Conservation (phyloP, 2,113 vertebrate species). For the Oxyruncus cristatus region DNA sequence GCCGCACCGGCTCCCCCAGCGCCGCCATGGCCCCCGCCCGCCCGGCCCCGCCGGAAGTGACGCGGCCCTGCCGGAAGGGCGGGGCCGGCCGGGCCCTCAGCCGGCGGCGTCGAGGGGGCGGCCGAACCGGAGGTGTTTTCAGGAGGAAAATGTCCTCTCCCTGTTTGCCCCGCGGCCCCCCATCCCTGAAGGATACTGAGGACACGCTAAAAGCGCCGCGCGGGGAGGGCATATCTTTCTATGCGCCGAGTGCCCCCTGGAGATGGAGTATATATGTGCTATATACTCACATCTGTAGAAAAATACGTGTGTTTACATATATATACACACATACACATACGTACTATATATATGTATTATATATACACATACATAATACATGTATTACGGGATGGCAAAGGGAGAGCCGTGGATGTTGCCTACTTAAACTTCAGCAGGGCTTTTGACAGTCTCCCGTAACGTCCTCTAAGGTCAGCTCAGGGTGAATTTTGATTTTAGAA, state of each 20-base stretch:
- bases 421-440: too few relatives aligned
- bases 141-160: background rate
- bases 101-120: too few relatives aligned
- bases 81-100: too few relatives aligned
- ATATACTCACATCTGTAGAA: too few relatives aligned
- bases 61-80: background rate
- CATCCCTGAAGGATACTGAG: too few relatives aligned
- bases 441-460: background rate
- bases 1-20: constrained; percentile 86
- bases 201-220: rapidly evolving
- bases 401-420: too few relatives aligned
- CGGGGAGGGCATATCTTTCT: rapidly evolving
- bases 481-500: background rate
- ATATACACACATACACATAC: too few relatives aligned
- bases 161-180: rapidly evolving
- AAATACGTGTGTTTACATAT: too few relatives aligned
- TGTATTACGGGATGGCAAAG: too few relatives aligned
- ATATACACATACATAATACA: too few relatives aligned
- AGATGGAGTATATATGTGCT: background rate
- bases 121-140: too few relatives aligned
- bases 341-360: too few relatives aligned
- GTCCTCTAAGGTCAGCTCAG: background rate
- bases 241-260: background rate
- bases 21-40: constrained; percentile 78
- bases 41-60: constrained; percentile 63